Conservation (phyloP, 2,888 invertebrate genomes). For the Cataglyphis albicans region DNA sequence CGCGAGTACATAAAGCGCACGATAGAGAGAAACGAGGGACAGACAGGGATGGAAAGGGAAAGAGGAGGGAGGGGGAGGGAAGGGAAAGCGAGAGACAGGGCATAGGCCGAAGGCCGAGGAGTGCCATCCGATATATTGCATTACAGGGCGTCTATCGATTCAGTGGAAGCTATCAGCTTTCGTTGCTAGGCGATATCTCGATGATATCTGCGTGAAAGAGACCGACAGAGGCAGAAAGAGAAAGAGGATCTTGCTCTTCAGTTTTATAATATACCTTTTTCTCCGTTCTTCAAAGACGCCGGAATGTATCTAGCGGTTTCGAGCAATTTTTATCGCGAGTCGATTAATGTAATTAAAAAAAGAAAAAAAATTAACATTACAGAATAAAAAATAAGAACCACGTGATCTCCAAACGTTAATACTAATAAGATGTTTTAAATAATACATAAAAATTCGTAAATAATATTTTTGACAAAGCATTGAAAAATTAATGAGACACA, state of each 20-base stretch:
- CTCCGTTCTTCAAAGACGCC: slow-evolving; percentile 38
- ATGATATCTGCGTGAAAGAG: slow-evolving; percentile 75
- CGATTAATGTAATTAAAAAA: neutral
- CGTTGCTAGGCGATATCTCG: slow-evolving; percentile 84
- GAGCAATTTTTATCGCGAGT: slow-evolving; percentile 30
- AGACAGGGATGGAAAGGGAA: slow-evolving; percentile 9
- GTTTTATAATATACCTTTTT: slow-evolving; percentile 52
- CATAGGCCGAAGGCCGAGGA: slow-evolving; percentile 68
- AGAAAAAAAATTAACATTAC: neutral
- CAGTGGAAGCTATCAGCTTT: slow-evolving; percentile 82
- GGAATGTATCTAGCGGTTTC: slow-evolving; percentile 2
- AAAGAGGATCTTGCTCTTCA: slow-evolving; percentile 59
- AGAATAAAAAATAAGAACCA: neutral
- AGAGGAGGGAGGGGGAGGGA: neutral
- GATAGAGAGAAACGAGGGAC: slow-evolving; percentile 53
- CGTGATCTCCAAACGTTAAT: neutral
- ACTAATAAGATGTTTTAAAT: neutral
- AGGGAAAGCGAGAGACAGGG: slow-evolving; percentile 54
- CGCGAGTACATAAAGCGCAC: slow-evolving; percentile 57
- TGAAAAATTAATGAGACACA: neutral
- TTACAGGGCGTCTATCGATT: slow-evolving; percentile 81
- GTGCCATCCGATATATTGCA: slow-evolving; percentile 78
- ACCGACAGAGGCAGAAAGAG: slow-evolving; percentile 16
- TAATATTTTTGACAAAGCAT: neutral
- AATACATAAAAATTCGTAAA: neutral